Evolutionary conservation across 2,888 invertebrate genomes (phyloP), one percentile per base, ranked within the genome.

Genomic region (Gastrophysa polygoni): DNA sequence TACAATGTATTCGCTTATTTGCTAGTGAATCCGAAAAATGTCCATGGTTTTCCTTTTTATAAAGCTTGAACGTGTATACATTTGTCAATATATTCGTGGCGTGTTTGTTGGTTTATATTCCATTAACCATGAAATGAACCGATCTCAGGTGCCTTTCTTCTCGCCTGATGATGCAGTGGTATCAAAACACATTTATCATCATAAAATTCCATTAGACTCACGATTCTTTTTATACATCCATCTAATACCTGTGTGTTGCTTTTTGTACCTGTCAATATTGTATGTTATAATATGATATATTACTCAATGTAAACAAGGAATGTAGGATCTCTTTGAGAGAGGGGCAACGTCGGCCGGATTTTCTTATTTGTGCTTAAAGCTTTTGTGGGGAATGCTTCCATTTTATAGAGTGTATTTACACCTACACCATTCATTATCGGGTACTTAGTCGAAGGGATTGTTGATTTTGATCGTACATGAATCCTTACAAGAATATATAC

Each of bases 231-330:
- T 50, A 51, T 63, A 28, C 17, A 14, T 43, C 18, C 17, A 29
- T 54, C 54, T 54, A 52, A 52, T 52, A 52, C n/a, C 6, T 70
- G 61, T 71, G 65, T 74, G 67, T 51, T 74, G 73, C 75, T 76
- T 77, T 74, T 72, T 78, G 78, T 79, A 75, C 75, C 79, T 76
- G 77, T 75, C 78, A 77, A 74, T 77, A 77, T 75, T 78, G 80
- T 80, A 79, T 80, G 79, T 80, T 76, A 74, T n/a, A n/a, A n/a
- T 73, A 63, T 68, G 57, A 63, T 65, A 57, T 46, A 14, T 43
- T 64, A n/a, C n/a, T n/a, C n/a, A 48, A 54, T 57, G 56, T 32
- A 44, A 51, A 49, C 55, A 43, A 14, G 2, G 14, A 38, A 38
- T 38, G 38, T 8, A n/a, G n/a, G n/a, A 14, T 38, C 38, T 14